A percentile compares a stretch with the other conserved stretches of the same genome.
These are phyloP conservation scores for Linyphia triangularis DNA, from an alignment of 2,888 invertebrate genomes.

Conservation along the genomic window DNA sequence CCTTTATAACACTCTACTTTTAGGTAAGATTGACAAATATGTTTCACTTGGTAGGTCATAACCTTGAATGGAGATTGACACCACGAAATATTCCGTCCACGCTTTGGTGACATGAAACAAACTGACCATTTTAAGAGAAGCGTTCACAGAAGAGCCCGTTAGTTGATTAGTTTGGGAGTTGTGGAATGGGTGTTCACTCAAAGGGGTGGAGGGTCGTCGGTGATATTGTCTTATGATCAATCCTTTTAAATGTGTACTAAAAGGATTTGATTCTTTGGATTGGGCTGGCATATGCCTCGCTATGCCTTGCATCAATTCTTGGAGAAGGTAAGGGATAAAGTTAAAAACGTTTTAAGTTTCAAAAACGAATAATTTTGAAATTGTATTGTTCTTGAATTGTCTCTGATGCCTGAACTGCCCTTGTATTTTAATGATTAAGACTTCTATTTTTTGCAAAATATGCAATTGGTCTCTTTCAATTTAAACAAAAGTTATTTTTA, in stretches of 20 bases:
- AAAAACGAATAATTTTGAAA: not conserved
- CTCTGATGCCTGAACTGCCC: no score
- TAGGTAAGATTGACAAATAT: constrained; percentile 26
- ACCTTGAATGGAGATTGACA: constrained; percentile 48
- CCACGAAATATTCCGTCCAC: constrained; percentile 16
- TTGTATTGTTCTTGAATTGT: not conserved
- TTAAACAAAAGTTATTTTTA: no score
- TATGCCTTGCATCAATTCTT: not conserved
- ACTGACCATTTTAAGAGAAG: constrained; percentile 28
- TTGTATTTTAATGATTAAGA: no score
- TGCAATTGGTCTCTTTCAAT: no score
- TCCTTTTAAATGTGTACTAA: not conserved
- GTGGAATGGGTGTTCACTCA: not conserved
- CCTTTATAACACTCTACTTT: constrained; percentile 15
- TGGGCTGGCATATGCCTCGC: not conserved
- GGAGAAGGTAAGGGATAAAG: not conserved
- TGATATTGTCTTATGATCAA: not conserved
- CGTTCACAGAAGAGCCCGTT: not conserved
- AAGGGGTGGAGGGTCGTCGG: not conserved
- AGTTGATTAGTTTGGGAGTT: not conserved
- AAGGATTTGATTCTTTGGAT: not conserved
- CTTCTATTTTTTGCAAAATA: no score
- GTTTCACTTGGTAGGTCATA: constrained; percentile 39
- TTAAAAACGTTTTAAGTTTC: not conserved
- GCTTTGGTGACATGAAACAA: constrained; percentile 14